These are phyloP conservation scores for Poeciliopsis occidentalis DNA, from an alignment of 2,113 vertebrate species.

Conservation along the genomic window DNA sequence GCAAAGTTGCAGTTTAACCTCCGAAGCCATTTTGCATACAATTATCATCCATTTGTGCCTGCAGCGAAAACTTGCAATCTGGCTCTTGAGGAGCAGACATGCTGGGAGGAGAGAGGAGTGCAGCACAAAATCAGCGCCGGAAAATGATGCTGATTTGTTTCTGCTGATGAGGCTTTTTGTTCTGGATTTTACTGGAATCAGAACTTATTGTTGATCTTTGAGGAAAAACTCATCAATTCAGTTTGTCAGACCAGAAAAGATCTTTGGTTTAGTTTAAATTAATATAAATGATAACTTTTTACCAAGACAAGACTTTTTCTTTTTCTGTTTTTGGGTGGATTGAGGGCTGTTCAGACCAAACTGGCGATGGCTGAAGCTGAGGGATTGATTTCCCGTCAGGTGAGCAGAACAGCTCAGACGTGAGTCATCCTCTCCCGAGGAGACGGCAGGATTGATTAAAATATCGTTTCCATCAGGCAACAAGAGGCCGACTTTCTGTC, in stretches of 20 bases:
- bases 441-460: conserved; percentile 3
- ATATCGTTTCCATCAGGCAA: background rate
- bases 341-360: too few species aligned
- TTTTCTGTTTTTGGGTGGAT: too few species aligned
- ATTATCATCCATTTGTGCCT: conserved; percentile 40
- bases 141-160: background rate
- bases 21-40: conserved; percentile 25
- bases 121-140: conserved; percentile 16
- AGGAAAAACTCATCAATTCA: background rate
- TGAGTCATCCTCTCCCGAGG: background rate
- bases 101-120: background rate
- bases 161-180: background rate
- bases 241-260: too few species aligned
- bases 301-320: too few species aligned
- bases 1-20: conserved; percentile 30
- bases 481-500: background rate
- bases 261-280: background rate
- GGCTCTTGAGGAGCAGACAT: conserved; percentile 10
- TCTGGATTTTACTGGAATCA: background rate
- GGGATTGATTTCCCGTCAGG: background rate
- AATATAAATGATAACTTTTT: background rate
- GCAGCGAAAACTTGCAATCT: conserved; percentile 17
- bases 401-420: background rate
- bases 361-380: background rate
- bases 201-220: background rate